These are phyloP conservation scores for Mormyrus hasselquistii DNA, from an alignment of 2,797 vertebrate species.

Conservation along the genomic window DNA sequence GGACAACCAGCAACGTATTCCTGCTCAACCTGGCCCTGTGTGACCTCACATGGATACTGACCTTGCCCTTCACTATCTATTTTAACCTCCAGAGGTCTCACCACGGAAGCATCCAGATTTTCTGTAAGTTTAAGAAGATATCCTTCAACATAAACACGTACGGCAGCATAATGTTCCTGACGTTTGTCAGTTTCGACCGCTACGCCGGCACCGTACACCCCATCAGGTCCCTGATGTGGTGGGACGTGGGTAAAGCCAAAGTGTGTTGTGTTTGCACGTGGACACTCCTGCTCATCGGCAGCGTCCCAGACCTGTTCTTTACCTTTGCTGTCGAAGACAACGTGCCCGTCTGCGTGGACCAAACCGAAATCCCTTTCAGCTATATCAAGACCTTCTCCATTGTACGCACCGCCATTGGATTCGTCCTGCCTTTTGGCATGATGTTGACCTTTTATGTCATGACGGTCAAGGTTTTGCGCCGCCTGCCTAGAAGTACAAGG, in stretches of 20 bases:
- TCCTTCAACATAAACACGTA: conserved; percentile 70
- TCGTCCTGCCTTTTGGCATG: conserved; percentile 58
- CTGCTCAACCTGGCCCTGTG: conserved; percentile 68
- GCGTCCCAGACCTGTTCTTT: conserved; percentile 56
- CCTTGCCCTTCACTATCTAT: conserved; percentile 62
- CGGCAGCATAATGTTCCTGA: conserved; percentile 69
- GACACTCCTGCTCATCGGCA: conserved; percentile 49
- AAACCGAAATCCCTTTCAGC: conserved; percentile 44
- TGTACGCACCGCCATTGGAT: conserved; percentile 53
- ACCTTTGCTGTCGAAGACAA: conserved; percentile 34
- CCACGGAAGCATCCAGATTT: conserved; percentile 37
- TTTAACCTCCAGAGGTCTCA: conserved; percentile 48
- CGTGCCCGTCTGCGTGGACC: conserved; percentile 41
- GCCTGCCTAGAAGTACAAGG: conserved; percentile 21
- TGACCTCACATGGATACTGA: conserved; percentile 67
- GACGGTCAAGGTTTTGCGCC: conserved; percentile 52
- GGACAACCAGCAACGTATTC: conserved; percentile 60
- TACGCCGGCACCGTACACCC: conserved; percentile 65
- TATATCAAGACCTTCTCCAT: conserved; percentile 46
- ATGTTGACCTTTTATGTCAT: conserved; percentile 50
- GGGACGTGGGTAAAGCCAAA: conserved; percentile 60
- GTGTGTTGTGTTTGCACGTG: conserved; percentile 54
- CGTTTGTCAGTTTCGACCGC: conserved; percentile 69
- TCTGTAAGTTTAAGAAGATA: conserved; percentile 60
- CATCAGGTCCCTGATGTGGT: conserved; percentile 64